Evolutionary conservation across 2,797 vertebrate genomes (phyloP).

Genomic region (Aselliscus stoliczkanus): DNA sequence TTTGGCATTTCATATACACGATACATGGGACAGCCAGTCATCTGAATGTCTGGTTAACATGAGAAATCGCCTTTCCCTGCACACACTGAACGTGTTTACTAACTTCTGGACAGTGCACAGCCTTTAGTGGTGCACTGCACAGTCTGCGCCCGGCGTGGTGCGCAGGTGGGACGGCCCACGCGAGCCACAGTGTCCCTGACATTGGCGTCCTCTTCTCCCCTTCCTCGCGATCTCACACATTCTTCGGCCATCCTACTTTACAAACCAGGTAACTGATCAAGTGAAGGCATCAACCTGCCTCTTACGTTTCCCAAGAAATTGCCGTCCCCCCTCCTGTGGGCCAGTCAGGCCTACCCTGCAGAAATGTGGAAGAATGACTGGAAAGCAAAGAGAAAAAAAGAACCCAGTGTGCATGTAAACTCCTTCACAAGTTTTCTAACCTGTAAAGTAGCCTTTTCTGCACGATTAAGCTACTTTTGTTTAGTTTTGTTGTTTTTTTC

Average conservation of each 20-base stretch:
- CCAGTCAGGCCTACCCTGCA: accelerated
- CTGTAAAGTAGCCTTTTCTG: neutral
- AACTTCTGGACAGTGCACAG: neutral
- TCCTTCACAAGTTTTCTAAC: neutral
- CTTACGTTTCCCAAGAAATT: accelerated
- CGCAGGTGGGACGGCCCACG: accelerated
- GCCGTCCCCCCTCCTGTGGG: accelerated
- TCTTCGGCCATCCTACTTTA: neutral
- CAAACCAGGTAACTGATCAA: neutral
- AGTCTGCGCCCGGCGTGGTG: neutral
- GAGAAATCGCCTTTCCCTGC: neutral
- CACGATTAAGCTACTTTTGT: accelerated
- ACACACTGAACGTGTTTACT: neutral
- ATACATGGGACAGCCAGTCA: accelerated
- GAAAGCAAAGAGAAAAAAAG: neutral
- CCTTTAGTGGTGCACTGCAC: neutral
- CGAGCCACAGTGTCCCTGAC: accelerated
- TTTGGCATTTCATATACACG: accelerated
- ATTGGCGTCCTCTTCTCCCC: accelerated
- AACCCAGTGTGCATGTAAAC: neutral
- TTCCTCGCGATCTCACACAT: accelerated
- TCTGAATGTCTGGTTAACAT: no score
- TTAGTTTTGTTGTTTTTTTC: neutral
- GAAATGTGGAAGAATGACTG: neutral
- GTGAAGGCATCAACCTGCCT: accelerated